phyloP scores from a whole-genome alignment of 1,140 invertebrate species.

The Rhyacophila brunnea region DNA sequence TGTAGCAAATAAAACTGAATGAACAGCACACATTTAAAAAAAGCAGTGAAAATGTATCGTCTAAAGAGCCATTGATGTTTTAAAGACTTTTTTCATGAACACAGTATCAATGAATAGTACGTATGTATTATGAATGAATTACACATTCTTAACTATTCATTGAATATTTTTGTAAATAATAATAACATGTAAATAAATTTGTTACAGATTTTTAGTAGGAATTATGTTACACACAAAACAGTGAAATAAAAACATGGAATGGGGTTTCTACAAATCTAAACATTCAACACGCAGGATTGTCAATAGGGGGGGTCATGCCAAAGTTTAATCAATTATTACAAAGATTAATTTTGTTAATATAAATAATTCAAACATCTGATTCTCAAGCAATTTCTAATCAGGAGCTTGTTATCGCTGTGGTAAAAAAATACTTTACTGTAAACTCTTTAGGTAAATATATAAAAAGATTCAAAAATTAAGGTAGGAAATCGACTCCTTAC shows the following conservation, averaged over 20 bases:
- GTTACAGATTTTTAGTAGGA: too few species aligned
- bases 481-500: conserved; percentile 36
- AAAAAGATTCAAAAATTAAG: conserved; percentile 25
- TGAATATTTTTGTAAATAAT: too few species aligned
- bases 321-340: conserved; percentile 5
- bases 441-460: conserved; percentile 2
- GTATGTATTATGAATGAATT: too few species aligned
- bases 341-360: neutral
- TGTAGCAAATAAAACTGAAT: too few species aligned
- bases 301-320: conserved; percentile 31
- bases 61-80: too few species aligned
- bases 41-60: too few species aligned
- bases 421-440: conserved; percentile 16
- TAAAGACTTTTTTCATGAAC: too few species aligned
- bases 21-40: too few species aligned
- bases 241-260: conserved; percentile 1
- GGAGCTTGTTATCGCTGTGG: conserved; percentile 6
- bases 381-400: conserved; percentile 1
- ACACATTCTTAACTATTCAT: too few species aligned
- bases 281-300: conserved; percentile 36
- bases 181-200: too few species aligned
- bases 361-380: conserved; percentile 5
- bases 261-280: conserved; percentile 33
- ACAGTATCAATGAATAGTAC: too few species aligned
- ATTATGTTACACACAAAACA: too few species aligned